phyloP scores from a whole-genome alignment of 2,888 invertebrate species.

The Phragmatobia fuliginosa region DNA sequence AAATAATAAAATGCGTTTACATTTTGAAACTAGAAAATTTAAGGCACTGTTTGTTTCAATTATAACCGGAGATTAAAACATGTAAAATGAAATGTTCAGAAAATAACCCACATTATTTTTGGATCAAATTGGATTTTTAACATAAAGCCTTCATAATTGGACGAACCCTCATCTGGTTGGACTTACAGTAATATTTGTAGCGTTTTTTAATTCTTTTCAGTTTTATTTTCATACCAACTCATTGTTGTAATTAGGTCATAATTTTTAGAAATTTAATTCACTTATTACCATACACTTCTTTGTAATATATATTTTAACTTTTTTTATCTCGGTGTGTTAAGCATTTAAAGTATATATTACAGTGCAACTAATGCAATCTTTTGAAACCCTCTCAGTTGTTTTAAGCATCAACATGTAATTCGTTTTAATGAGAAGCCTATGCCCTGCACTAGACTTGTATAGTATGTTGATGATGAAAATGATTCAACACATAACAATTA shows the following conservation, averaged over 20 bases:
- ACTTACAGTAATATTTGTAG: background rate
- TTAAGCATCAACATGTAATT: too few species aligned
- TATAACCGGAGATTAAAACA: background rate
- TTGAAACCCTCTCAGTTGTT: too few species aligned
- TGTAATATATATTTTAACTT: too few species aligned
- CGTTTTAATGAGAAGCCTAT: too few species aligned
- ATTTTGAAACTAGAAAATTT: background rate
- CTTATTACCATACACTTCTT: too few species aligned
- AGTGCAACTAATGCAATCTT: too few species aligned
- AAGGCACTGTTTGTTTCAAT: background rate
- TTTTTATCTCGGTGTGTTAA: too few species aligned
- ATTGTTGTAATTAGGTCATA: background rate
- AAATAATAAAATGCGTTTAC: background rate
- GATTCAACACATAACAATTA: too few species aligned
- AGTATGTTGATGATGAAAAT: too few species aligned
- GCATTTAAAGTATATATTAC: too few species aligned
- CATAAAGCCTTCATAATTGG: constrained; percentile 1
- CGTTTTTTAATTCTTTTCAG: background rate
- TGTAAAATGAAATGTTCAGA: background rate
- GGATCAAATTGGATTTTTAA: background rate
- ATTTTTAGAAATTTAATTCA: background rate
- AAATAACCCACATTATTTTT: background rate
- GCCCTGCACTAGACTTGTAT: too few species aligned
- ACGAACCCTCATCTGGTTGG: background rate
- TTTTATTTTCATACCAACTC: background rate